These are phyloP conservation scores for Chesias legatella DNA, from an alignment of 2,888 invertebrate species.

Conservation along the genomic window DNA sequence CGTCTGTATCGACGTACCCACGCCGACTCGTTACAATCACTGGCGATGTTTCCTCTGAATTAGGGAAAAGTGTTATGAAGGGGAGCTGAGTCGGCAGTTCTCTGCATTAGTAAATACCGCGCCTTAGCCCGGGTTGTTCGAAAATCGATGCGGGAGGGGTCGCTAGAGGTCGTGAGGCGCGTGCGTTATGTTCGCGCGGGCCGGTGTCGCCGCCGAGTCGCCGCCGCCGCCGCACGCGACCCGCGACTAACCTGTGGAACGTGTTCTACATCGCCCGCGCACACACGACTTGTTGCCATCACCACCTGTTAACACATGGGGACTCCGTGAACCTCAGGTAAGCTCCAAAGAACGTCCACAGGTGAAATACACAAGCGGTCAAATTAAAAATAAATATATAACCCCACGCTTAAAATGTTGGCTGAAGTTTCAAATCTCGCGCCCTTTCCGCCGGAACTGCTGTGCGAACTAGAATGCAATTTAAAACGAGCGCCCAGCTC, in stretches of 20 bases:
- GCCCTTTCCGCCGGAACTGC: slow-evolving; percentile 13
- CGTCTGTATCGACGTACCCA: background rate
- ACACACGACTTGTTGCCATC: slow-evolving; percentile 68
- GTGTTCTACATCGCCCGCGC: slow-evolving; percentile 42
- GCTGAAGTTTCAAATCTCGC: slow-evolving; percentile 15
- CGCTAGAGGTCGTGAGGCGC: slow-evolving; percentile 41
- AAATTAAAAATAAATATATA: slow-evolving; percentile 2
- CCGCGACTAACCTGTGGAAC: slow-evolving; percentile 52
- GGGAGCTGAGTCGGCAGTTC: slow-evolving; percentile 51
- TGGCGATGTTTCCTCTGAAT: slow-evolving; percentile 40
- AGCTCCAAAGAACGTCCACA: slow-evolving; percentile 31
- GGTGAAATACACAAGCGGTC: background rate
- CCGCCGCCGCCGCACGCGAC: slow-evolving; percentile 58
- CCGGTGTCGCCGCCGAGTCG: slow-evolving; percentile 58
- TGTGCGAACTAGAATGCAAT: slow-evolving; percentile 6
- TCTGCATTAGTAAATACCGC: slow-evolving; percentile 71
- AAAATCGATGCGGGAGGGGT: slow-evolving; percentile 70
- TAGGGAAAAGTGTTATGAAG: slow-evolving; percentile 57
- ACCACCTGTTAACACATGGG: slow-evolving; percentile 74
- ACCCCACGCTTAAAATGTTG: slow-evolving; percentile 5
- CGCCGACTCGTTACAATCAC: slow-evolving; percentile 9
- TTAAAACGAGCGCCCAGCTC: slow-evolving; percentile 4
- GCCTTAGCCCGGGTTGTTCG: slow-evolving; percentile 58
- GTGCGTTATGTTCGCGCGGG: slow-evolving; percentile 46
- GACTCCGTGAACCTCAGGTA: slow-evolving; percentile 64